Conservation (phyloP, 2,113 vertebrate genomes). For the Oceanites oceanicus region DNA sequence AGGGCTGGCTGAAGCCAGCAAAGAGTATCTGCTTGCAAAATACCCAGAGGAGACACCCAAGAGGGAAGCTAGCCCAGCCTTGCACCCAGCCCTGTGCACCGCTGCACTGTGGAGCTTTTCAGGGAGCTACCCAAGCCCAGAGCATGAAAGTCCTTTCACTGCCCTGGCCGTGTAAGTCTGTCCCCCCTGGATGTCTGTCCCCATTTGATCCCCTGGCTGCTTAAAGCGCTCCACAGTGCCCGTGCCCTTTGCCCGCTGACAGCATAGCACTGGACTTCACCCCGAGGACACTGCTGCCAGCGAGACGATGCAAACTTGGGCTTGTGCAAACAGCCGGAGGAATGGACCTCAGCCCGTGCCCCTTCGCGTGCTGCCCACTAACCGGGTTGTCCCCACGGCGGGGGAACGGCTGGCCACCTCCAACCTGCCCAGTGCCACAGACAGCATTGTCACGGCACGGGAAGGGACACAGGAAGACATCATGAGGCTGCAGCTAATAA, state of each 20-base stretch:
- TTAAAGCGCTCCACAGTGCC: not conserved
- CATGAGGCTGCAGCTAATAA: not conserved
- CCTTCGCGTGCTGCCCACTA: not conserved
- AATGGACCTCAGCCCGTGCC: not conserved
- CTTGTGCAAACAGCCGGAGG: not conserved
- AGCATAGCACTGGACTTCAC: not conserved
- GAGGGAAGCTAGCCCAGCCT: not conserved
- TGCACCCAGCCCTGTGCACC: not conserved
- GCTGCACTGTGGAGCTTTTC: not conserved
- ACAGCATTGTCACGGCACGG: rapidly evolving
- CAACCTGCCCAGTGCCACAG: rapidly evolving
- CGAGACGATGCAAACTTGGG: not conserved
- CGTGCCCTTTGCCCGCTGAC: not conserved
- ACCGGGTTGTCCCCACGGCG: not conserved
- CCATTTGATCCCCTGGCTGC: not conserved
- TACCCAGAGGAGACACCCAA: not conserved
- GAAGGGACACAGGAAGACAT: not conserved
- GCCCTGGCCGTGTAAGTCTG: not conserved
- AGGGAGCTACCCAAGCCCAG: not conserved
- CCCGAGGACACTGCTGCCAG: not conserved
- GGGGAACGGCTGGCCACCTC: not conserved
- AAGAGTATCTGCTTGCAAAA: constrained; percentile 17
- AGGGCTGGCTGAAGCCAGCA: not conserved
- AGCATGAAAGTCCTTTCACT: not conserved
- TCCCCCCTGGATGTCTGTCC: not conserved